These are phyloP conservation scores for Polydrusus cervinus DNA, from an alignment of 2,888 invertebrate genomes.

Conservation along the genomic window DNA sequence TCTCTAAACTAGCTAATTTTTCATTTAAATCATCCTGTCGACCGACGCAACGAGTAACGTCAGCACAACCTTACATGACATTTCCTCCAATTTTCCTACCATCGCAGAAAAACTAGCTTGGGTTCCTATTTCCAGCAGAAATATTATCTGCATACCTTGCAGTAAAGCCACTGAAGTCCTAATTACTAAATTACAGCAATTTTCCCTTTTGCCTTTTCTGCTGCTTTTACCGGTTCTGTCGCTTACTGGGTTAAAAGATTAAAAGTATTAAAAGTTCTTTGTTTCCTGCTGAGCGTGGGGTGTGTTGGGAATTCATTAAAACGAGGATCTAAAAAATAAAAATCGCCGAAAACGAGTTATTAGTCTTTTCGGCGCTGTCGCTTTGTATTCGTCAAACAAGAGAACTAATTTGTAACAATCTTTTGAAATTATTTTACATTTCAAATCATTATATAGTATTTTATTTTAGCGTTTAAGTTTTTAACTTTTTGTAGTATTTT, in stretches of 20 bases:
- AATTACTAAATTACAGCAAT: constrained; percentile 54
- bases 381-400: constrained; percentile 17
- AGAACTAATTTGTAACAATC: constrained; percentile 7
- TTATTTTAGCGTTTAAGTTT: too few relatives aligned
- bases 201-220: constrained; percentile 49
- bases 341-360: constrained; percentile 28
- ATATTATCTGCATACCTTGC: constrained; percentile 54
- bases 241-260: constrained; percentile 51
- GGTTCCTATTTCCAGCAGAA: constrained; percentile 39
- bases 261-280: constrained; percentile 52
- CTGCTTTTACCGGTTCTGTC: constrained; percentile 48
- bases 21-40: background rate
- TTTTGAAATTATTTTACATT: background rate
- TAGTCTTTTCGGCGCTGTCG: constrained; percentile 12
- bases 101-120: constrained; percentile 34
- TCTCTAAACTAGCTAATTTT: background rate
- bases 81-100: constrained; percentile 29
- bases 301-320: constrained; percentile 44
- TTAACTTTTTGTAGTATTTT: too few relatives aligned
- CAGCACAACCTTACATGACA: constrained; percentile 22
- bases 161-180: constrained; percentile 47
- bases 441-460: too few relatives aligned
- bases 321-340: constrained; percentile 32
- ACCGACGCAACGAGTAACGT: background rate
- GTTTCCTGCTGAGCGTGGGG: constrained; percentile 42